Conservation (phyloP, 2,113 vertebrate species). For the Pampusana beccarii region DNA sequence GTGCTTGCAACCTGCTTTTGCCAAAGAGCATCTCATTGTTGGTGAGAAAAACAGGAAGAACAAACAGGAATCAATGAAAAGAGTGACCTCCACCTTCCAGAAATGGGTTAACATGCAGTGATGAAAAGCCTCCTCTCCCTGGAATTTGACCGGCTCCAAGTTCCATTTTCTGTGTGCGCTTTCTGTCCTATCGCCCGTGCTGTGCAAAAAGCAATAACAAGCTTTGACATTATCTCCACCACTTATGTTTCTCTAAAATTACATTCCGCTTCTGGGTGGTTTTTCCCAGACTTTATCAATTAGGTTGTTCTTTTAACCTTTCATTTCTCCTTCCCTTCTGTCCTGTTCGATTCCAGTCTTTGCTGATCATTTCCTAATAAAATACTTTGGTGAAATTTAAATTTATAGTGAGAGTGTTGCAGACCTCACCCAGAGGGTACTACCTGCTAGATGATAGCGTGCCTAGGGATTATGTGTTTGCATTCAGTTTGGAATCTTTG, state of each 20-base stretch:
- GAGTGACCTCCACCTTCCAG: background rate
- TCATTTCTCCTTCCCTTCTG: slow-evolving; percentile 16
- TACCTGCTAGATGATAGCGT: background rate
- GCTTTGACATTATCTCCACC: slow-evolving; percentile 46
- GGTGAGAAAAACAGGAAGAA: background rate
- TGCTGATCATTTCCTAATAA: slow-evolving; percentile 27
- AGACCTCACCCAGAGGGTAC: background rate
- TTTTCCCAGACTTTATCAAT: slow-evolving; percentile 5
- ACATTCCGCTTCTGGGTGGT: background rate
- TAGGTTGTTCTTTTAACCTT: slow-evolving; percentile 50
- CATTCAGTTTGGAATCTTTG: background rate
- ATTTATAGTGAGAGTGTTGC: background rate
- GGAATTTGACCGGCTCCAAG: background rate
- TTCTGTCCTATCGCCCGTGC: background rate
- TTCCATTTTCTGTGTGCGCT: background rate
- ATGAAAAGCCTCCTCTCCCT: background rate
- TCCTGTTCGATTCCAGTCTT: slow-evolving; percentile 36
- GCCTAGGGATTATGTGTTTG: background rate
- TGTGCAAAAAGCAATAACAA: slow-evolving; percentile 42
- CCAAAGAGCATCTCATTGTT: background rate
- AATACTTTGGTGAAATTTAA: background rate
- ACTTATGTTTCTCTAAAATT: slow-evolving; percentile 47
- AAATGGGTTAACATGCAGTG: background rate
- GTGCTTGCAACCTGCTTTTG: background rate
- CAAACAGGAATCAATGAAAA: background rate